Evolutionary conservation across 2,113 vertebrate genomes (phyloP).

Genomic region (Capricornis sumatraensis): DNA sequence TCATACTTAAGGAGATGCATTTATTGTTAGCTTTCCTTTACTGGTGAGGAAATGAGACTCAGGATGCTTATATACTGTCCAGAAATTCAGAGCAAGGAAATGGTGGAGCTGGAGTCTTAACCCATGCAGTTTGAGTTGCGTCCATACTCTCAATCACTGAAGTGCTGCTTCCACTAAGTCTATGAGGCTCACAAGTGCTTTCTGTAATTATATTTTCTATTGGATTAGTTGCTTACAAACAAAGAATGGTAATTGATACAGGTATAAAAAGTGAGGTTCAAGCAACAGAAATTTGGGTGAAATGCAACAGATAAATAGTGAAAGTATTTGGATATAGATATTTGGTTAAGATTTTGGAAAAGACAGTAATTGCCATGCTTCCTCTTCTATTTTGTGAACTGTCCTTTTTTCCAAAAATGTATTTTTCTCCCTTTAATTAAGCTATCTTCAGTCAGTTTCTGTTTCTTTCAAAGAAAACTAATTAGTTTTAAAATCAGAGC

Average conservation of each 20-base stretch:
- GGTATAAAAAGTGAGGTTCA: background rate
- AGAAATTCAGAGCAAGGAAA: background rate
- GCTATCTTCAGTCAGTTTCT: background rate
- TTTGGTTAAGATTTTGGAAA: background rate
- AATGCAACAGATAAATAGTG: background rate
- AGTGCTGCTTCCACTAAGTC: background rate
- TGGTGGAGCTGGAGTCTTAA: background rate
- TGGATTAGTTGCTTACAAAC: background rate
- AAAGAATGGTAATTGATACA: background rate
- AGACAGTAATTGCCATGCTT: background rate
- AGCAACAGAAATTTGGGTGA: background rate
- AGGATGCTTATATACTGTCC: background rate
- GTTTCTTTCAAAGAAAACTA: background rate
- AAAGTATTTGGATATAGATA: background rate
- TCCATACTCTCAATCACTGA: background rate
- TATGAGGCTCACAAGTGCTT: background rate
- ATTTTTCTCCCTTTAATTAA: background rate
- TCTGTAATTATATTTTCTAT: background rate
- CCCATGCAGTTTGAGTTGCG: background rate
- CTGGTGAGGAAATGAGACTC: background rate
- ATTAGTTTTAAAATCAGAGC: background rate
- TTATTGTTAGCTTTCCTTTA: background rate
- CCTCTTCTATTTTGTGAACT: background rate
- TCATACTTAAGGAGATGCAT: background rate
- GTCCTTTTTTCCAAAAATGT: background rate